phyloP scores from a whole-genome alignment of 2,888 invertebrate species.

The Drosophila meridiana region DNA sequence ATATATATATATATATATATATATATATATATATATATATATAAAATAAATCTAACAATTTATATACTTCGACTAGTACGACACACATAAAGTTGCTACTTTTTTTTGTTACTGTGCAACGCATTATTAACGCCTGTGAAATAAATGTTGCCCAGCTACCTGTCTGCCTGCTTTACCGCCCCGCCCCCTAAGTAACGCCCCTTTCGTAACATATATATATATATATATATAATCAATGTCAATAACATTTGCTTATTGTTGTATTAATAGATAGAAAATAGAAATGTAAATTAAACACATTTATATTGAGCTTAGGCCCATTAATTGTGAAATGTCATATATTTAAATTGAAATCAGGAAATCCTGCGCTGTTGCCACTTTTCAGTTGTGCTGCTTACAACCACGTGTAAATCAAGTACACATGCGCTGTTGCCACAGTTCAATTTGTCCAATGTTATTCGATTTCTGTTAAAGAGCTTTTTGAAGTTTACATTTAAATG shows the following conservation, averaged over 20 bases:
- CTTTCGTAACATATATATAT: conserved; percentile 3
- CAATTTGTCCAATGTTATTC: not conserved
- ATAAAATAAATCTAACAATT: not conserved
- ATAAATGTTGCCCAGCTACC: conserved; percentile 37
- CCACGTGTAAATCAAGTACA: not conserved
- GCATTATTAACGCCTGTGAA: conserved; percentile 66
- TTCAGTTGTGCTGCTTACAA: not conserved
- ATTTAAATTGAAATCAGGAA: too few species aligned
- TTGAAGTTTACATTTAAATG: not conserved
- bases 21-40: not conserved
- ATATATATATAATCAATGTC: too few species aligned
- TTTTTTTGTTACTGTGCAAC: conserved; percentile 48
- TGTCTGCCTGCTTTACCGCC: conserved; percentile 8
- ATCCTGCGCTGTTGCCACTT: not conserved
- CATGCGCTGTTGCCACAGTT: conserved; percentile 21
- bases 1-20: too few species aligned
- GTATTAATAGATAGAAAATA: too few species aligned
- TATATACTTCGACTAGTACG: too few species aligned
- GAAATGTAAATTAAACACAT: too few species aligned
- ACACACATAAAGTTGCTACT: not conserved
- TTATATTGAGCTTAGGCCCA: too few species aligned
- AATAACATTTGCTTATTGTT: too few species aligned
- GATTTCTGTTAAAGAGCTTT: not conserved
- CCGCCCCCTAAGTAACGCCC: conserved; percentile 3
- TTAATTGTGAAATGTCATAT: too few species aligned